Evolutionary conservation across 1,140 invertebrate species (phyloP).

Genomic region (Drosophila leontia): DNA sequence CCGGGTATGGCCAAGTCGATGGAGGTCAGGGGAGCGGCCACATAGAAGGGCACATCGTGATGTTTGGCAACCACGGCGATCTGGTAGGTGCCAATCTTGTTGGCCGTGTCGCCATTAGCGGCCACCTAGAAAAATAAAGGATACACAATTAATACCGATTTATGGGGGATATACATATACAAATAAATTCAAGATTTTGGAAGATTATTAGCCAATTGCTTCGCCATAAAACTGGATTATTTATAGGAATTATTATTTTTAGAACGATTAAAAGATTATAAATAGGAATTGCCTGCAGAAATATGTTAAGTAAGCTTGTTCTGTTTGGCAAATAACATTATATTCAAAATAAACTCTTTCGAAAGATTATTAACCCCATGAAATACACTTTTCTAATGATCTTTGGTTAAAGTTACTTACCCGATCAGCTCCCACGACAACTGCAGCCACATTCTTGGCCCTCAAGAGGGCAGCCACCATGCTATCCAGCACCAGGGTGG

Average conservation of each 20-base stretch:
- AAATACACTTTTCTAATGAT: neutral
- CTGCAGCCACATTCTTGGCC: slow-evolving; percentile 90
- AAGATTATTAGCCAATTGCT: slow-evolving; percentile 1
- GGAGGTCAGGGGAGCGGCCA: slow-evolving; percentile 96
- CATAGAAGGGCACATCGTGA: slow-evolving; percentile 97
- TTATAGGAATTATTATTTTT: neutral
- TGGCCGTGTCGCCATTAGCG: slow-evolving; percentile 98
- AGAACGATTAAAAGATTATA: neutral
- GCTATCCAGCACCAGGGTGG: slow-evolving; percentile 97
- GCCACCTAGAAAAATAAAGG: slow-evolving; percentile 87
- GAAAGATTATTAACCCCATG: neutral
- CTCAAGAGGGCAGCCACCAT: slow-evolving; percentile 97
- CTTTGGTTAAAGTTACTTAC: slow-evolving; percentile 83
- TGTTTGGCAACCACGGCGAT: slow-evolving; percentile 96
- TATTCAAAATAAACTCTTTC: neutral
- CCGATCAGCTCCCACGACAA: slow-evolving; percentile 95
- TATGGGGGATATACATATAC: neutral
- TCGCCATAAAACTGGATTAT: slow-evolving; percentile 6
- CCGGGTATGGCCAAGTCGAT: slow-evolving; percentile 93
- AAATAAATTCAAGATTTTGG: neutral
- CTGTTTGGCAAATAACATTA: neutral
- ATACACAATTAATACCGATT: slow-evolving; percentile 2
- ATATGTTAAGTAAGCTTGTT: neutral
- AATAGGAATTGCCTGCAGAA: neutral
- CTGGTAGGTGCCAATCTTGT: slow-evolving; percentile 99